Conservation (phyloP, 2,888 invertebrate species). For the Pyrochroa serraticornis region DNA sequence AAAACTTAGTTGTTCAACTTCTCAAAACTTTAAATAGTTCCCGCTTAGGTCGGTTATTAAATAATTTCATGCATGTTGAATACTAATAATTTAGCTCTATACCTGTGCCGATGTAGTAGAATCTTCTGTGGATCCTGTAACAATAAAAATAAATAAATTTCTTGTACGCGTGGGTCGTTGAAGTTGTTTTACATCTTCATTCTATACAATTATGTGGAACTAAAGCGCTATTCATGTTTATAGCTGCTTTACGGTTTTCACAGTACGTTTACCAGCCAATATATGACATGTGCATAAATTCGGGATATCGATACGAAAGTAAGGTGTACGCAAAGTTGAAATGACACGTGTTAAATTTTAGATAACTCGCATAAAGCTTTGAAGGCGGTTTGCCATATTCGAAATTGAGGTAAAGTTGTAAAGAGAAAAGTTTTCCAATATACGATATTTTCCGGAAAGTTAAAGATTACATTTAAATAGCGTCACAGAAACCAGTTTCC, state of each 20-base stretch:
- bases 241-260: conserved; percentile 4
- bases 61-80: conserved; percentile 4
- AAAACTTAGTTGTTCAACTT: no score
- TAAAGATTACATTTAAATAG: conserved; percentile 12
- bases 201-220: no score
- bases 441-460: conserved; percentile 8
- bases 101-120: conserved; percentile 35
- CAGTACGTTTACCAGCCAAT: conserved; percentile 9
- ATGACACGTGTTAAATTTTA: conserved; percentile 9
- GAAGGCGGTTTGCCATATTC: conserved; percentile 12
- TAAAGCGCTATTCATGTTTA: not conserved
- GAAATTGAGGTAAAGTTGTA: conserved; percentile 5
- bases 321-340: not conserved
- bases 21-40: no score
- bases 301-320: not conserved
- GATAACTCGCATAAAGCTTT: conserved; percentile 2
- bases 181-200: no score
- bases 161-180: not conserved
- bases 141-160: conserved; percentile 15
- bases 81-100: conserved; percentile 16
- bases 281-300: conserved; percentile 9
- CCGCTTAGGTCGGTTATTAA: no score
- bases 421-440: conserved; percentile 18
- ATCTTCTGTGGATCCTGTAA: conserved; percentile 36
- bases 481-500: not conserved